phyloP scores from a whole-genome alignment of 2,113 vertebrate genomes.

The Balaeniceps rex region DNA sequence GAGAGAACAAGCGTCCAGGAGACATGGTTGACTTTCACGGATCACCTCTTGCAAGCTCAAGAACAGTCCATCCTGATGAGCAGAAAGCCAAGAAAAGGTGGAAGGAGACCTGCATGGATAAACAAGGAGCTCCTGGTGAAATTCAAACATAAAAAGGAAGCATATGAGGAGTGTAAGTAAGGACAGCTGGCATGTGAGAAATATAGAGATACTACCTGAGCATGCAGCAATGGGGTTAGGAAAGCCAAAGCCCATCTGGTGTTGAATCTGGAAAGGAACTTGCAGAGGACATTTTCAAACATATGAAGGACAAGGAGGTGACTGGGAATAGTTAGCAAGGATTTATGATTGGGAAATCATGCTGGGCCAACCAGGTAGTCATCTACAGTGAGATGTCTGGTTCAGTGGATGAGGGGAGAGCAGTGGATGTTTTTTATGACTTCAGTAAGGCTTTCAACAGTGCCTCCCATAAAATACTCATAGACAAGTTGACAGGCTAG shows the following conservation, averaged over 20 bases:
- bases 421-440: background rate
- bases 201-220: background rate
- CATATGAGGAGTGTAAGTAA: background rate
- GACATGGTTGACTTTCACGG: background rate
- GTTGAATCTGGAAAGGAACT: background rate
- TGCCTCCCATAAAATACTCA: background rate
- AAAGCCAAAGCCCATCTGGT: background rate
- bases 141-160: background rate
- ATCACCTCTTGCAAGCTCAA: background rate
- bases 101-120: background rate
- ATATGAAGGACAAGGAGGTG: background rate
- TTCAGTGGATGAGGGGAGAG: background rate
- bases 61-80: background rate
- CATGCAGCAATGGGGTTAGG: background rate
- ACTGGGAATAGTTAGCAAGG: background rate
- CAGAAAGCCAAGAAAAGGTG: background rate
- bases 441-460: background rate
- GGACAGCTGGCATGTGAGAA: background rate
- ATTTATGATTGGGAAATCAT: background rate
- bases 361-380: background rate
- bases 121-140: background rate
- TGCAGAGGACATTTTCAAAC: background rate
- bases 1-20: background rate
- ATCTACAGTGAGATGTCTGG: background rate
- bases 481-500: background rate